Evolutionary conservation across 1,140 invertebrate species (phyloP), one percentile per base, ranked within the genome.

Genomic region (Colletes gigas): DNA sequence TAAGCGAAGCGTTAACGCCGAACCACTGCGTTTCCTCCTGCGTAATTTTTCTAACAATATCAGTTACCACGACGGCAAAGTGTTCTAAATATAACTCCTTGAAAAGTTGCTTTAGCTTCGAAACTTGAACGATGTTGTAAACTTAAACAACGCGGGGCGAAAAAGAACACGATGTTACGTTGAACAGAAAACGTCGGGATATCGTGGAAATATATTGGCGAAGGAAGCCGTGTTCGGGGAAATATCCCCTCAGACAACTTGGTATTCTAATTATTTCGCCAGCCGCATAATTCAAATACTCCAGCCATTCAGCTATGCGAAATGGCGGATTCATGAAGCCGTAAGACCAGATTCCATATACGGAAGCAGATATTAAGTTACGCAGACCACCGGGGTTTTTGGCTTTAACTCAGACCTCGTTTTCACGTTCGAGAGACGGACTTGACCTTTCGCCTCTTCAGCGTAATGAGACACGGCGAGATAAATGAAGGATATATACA

Each of bases 191-290:
- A 15, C 12, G 4, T 14, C 47, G 8, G 0, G 10, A 44, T 44
- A 44, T 47, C 0, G 6, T 14, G 17, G 0, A 63, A 54, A 15
- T 52, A 8, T n/a, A 50, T 47, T 6, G 19, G 21, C 39, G 5
- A 39, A 59, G 19, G 15, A 68, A 59, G 7, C 17, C 8, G 6
- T 3, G 19, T 2, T 7, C 52, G 2, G n/a, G 14, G 19, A 78
- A 71, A 72, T n/a, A 62, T 21, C 47, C 47, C 30, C 39, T 54
- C 15, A 15, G 44, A 47, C 47, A 10, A 41, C n/a, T 44, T 52
- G 57, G 68, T 17, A 78, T 78, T 30, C 76, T 54, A 71, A 78
- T 78, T 72, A 78, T 78, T 78, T 78, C 76, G 3, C 9, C 76
- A 39, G 21, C 39, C 57, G 50, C 76, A 78, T 78, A 63, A 78